These are phyloP conservation scores for Sesia apiformis DNA, from an alignment of 2,888 invertebrate genomes.

Conservation along the genomic window DNA sequence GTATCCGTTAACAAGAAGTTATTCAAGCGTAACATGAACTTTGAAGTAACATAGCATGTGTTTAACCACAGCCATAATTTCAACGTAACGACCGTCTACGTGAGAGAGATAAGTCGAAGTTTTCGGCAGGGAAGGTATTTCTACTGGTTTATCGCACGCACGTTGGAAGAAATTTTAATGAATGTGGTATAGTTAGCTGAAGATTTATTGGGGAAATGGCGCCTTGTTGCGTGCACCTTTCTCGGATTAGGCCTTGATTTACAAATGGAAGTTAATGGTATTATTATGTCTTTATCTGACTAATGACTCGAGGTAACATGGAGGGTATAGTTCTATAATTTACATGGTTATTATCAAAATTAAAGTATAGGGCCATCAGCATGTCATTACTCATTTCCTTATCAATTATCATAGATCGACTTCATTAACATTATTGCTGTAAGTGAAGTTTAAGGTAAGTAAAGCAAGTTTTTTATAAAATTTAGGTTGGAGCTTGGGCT, in stretches of 20 bases:
- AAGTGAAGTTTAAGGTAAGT: too few relatives aligned
- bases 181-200: constrained; percentile 44
- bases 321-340: neutral
- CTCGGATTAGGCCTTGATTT: constrained; percentile 30
- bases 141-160: constrained; percentile 62
- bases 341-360: neutral
- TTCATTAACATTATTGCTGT: too few relatives aligned
- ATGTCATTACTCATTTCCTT: neutral
- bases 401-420: neutral
- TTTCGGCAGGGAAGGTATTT: constrained; percentile 51
- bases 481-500: too few relatives aligned
- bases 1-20: constrained; percentile 45
- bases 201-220: constrained; percentile 36
- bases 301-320: constrained; percentile 10
- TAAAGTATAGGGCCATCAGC: neutral
- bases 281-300: constrained; percentile 38
- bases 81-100: constrained; percentile 65
- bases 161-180: constrained; percentile 66
- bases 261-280: constrained; percentile 34
- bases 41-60: constrained; percentile 71
- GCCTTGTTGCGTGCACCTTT: constrained; percentile 21
- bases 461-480: too few relatives aligned
- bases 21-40: constrained; percentile 63
- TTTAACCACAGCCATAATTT: constrained; percentile 68
- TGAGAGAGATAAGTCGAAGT: constrained; percentile 70